Evolutionary conservation across 1,140 invertebrate species (phyloP), one percentile per base, ranked within the genome.

Genomic region (Solenopsis fugax): DNA sequence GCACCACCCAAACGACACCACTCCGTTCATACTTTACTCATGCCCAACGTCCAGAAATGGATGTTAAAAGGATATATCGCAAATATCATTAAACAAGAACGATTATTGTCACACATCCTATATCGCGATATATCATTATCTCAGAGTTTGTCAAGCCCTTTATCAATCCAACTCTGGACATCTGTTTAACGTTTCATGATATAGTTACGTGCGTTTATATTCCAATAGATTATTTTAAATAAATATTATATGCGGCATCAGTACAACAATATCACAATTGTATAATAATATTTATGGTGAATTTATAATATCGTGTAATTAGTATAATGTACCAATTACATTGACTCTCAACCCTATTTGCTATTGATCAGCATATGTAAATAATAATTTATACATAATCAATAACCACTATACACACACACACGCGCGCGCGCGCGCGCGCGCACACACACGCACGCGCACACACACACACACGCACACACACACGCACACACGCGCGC

Each of bases 1-100:
- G 85, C 85, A 82, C 87, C 71, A 88, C 78, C 89, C 90, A 88
- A 89, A 84, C 85, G 85, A 87, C 73, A 91, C 85, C 72, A 72
- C 84, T 69, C 58, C 76, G 60, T 41, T 78, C 73, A 88, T 65
- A 65, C 45, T 73, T 84, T 85, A 69, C 84, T 85, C 86, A 86
- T 80, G 80, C 65, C 75, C 73, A 89, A 52, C 69, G 80, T 72
- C 80, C 85, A 90, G 88, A 90, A 89, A 72, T 89, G 88, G 73
- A 89, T 87, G 24, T 76, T 81, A 69, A 89, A 87, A 87, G 71
- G 60, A 76, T 87, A 12, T 24, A 41, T 52, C 13, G 13, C n/a
- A 18, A 34, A 72, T 58, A 5, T 6, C 13, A 34, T 13, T 58
- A 18, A 21, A 58, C 12, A 21, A 82, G 1, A 71, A 34, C 7